Evolutionary conservation across 2,888 invertebrate genomes (phyloP).

Genomic region (Hetaerina titia): DNA sequence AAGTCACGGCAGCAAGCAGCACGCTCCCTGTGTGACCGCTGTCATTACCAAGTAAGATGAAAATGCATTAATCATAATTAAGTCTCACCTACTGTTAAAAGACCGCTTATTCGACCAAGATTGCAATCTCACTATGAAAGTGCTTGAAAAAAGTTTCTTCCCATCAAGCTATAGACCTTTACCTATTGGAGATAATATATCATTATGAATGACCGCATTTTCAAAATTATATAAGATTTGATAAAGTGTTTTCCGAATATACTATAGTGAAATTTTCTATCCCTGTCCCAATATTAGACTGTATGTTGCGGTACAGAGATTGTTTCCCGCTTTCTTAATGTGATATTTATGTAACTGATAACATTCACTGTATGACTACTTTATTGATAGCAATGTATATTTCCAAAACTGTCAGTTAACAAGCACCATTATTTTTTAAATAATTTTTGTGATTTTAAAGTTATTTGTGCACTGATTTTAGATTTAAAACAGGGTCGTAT

Average conservation of each 20-base stretch:
- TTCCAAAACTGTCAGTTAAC: too few relatives aligned
- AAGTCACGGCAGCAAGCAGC: not conserved
- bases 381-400: too few relatives aligned
- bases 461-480: too few relatives aligned
- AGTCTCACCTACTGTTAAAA: not conserved
- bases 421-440: too few relatives aligned
- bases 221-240: not conserved
- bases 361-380: too few relatives aligned
- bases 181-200: not conserved
- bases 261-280: not conserved
- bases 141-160: not conserved
- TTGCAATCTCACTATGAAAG: not conserved
- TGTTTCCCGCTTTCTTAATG: too few relatives aligned
- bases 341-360: too few relatives aligned
- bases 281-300: not conserved
- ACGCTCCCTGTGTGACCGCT: not conserved
- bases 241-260: not conserved
- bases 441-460: too few relatives aligned
- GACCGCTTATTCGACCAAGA: not conserved
- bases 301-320: too few relatives aligned
- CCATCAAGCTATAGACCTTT: not conserved
- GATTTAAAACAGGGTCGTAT: too few relatives aligned
- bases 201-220: not conserved
- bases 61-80: slow-evolving; percentile 9
- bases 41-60: not conserved